Conservation (phyloP, 2,797 vertebrate genomes). For the Anolis apletophallus region DNA sequence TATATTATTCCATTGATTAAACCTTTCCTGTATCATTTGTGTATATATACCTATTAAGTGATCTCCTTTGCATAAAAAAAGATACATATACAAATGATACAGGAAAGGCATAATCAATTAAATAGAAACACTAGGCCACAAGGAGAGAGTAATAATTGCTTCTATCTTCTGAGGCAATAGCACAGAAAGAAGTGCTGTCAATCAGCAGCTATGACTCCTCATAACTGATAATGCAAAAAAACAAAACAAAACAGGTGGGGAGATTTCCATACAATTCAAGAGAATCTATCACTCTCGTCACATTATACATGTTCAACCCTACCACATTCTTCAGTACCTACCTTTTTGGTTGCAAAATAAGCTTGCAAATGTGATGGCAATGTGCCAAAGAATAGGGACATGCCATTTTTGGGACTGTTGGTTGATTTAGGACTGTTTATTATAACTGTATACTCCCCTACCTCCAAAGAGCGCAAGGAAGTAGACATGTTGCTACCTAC, state of each 20-base stretch:
- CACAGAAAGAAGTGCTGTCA: not conserved
- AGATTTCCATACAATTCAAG: not conserved
- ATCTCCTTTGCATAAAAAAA: no score
- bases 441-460: not conserved
- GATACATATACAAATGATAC: not conserved
- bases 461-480: not conserved
- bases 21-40: not conserved
- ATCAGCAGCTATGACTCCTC: not conserved
- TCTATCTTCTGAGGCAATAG: not conserved
- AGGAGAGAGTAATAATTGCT: slow-evolving; percentile 2
- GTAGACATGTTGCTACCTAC: not conserved
- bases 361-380: no score
- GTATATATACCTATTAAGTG: no score
- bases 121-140: slow-evolving; percentile 25
- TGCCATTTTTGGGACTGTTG: not conserved
- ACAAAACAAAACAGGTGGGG: not conserved
- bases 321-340: no score
- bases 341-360: no score
- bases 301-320: no score
- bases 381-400: not conserved
- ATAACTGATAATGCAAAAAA: not conserved
- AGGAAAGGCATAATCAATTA: not conserved
- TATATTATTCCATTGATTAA: not conserved
- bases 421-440: not conserved
- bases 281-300: not conserved